Evolutionary conservation across 2,113 vertebrate genomes (phyloP).

Genomic region (Laticauda colubrina): DNA sequence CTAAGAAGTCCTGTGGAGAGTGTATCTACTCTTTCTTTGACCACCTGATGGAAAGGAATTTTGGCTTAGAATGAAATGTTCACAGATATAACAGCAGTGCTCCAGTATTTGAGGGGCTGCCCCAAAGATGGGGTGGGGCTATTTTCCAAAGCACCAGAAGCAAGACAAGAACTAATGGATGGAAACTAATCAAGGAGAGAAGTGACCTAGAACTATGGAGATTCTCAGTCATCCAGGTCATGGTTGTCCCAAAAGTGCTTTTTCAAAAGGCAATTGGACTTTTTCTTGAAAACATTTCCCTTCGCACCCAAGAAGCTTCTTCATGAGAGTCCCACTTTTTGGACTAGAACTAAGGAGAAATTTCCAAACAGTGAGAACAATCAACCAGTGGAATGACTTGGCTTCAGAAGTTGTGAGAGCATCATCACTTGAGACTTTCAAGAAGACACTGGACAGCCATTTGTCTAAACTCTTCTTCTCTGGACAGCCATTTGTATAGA

Average conservation of each 20-base stretch:
- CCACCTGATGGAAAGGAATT: background rate
- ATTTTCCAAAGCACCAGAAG: background rate
- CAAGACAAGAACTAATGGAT: background rate
- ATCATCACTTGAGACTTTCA: background rate
- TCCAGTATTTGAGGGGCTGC: background rate
- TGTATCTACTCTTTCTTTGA: background rate
- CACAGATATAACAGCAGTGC: background rate
- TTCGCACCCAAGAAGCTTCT: background rate
- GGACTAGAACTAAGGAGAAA: background rate
- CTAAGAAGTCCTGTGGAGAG: background rate
- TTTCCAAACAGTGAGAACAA: background rate
- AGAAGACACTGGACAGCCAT: background rate
- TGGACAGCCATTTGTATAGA: background rate
- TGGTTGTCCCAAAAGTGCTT: background rate
- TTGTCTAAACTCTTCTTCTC: no score
- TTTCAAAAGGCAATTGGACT: background rate
- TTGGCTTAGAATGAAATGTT: background rate
- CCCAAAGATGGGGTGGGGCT: background rate
- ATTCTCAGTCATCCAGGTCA: background rate
- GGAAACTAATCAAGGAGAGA: background rate
- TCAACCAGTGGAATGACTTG: background rate
- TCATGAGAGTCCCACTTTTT: background rate
- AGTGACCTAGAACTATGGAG: background rate
- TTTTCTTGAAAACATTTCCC: background rate
- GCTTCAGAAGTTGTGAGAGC: background rate